phyloP scores from a whole-genome alignment of 2,888 invertebrate species.

The Endotricha flammealis region DNA sequence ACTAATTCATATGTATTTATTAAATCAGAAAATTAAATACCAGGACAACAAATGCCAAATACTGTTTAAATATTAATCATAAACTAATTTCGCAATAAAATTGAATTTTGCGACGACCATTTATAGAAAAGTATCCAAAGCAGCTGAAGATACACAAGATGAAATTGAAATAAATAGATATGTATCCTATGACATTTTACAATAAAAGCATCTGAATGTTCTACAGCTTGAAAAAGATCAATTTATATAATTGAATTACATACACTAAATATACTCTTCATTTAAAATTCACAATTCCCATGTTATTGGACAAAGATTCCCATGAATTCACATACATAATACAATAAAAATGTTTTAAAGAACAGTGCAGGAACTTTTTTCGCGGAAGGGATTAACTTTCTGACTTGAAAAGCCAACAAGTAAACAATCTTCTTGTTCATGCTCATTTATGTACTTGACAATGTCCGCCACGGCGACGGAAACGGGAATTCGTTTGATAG shows the following conservation, averaged over 20 bases:
- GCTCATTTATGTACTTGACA: slow-evolving; percentile 92
- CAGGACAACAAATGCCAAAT: too few species aligned
- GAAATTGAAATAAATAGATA: too few species aligned
- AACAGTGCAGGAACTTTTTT: slow-evolving; percentile 92
- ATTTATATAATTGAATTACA: too few species aligned
- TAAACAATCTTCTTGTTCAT: slow-evolving; percentile 95
- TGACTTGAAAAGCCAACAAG: slow-evolving; percentile 96
- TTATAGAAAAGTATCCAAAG: too few species aligned
- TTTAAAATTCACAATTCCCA: slow-evolving; percentile 5
- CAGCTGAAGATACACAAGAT: too few species aligned
- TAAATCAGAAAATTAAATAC: background rate
- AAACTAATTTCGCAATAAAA: too few species aligned
- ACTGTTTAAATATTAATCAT: too few species aligned
- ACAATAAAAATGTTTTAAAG: slow-evolving; percentile 76
- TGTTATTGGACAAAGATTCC: slow-evolving; percentile 12
- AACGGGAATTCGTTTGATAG: slow-evolving; percentile 90
- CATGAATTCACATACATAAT: slow-evolving; percentile 5
- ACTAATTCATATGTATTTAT: background rate
- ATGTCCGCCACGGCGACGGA: slow-evolving; percentile 96
- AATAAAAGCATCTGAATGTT: too few species aligned
- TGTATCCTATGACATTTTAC: too few species aligned
- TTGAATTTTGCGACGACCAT: too few species aligned
- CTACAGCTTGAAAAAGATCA: too few species aligned
- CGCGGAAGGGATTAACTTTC: slow-evolving; percentile 96
- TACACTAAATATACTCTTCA: background rate